These are phyloP conservation scores for Mesitornis unicolor DNA, from an alignment of 2,113 vertebrate species.

Conservation along the genomic window DNA sequence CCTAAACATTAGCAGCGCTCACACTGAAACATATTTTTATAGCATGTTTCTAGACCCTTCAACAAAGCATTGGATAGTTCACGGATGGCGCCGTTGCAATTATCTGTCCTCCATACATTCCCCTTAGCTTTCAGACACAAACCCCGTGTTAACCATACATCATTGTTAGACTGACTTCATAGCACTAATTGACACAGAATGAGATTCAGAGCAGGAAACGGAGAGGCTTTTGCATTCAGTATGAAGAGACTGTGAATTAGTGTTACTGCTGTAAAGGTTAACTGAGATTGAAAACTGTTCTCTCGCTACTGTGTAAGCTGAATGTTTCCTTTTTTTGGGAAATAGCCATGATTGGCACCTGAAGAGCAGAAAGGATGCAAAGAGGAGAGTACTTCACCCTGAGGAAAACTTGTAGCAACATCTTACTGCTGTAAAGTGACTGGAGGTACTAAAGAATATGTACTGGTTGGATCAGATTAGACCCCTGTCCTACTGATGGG, in stretches of 20 bases:
- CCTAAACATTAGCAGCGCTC: not conserved
- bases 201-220: constrained; percentile 42
- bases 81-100: not conserved
- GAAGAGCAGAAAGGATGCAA: not conserved
- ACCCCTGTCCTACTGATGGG: not conserved
- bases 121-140: not conserved
- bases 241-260: constrained; percentile 30
- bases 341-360: not conserved
- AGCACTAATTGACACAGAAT: constrained; percentile 64
- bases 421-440: not conserved
- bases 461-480: not conserved
- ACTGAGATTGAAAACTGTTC: constrained; percentile 47
- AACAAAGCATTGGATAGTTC: not conserved
- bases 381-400: not conserved
- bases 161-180: constrained; percentile 55
- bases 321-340: not conserved
- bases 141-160: constrained; percentile 5
- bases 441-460: not conserved
- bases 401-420: not conserved
- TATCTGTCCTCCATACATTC: not conserved
- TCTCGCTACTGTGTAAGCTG: not conserved
- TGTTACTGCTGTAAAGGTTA: constrained; percentile 49
- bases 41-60: not conserved
- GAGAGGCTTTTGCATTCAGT: constrained; percentile 3
- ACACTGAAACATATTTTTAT: not conserved